Conservation (phyloP, 2,797 vertebrate species). For the Sebastes alutus region DNA sequence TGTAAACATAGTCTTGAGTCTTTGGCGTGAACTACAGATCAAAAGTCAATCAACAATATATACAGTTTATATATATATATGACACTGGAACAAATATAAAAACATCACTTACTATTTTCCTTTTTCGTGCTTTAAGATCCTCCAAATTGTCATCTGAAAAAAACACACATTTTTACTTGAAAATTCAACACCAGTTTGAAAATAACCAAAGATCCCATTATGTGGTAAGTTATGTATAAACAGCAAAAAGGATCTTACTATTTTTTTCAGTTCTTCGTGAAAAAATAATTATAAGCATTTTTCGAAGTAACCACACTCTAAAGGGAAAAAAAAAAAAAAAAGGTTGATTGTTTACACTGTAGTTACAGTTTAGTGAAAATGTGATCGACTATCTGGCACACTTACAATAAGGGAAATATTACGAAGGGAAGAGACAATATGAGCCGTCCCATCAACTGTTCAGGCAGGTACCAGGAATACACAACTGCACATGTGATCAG, state of each 20-base stretch:
- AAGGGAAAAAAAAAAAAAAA: constrained; percentile 36
- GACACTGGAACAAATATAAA: not conserved
- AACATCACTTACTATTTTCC: constrained; percentile 93
- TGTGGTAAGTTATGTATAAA: not conserved
- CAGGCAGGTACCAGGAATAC: constrained; percentile 95
- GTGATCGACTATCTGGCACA: constrained; percentile 46
- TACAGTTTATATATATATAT: not conserved
- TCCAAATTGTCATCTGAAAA: constrained; percentile 93
- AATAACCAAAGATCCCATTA: not conserved
- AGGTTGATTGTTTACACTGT: not conserved
- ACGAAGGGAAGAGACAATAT: constrained; percentile 90
- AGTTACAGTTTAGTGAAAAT: not conserved
- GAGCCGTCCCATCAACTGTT: constrained; percentile 88
- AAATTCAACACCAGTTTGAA: not conserved
- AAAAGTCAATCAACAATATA: not conserved
- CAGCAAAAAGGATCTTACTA: constrained; percentile 82
- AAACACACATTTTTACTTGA: not conserved
- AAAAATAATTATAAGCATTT: constrained; percentile 91
- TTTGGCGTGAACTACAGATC: not conserved
- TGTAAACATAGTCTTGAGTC: too few species aligned
- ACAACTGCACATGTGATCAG: constrained; percentile 88
- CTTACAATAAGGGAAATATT: constrained; percentile 95
- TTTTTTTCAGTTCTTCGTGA: constrained; percentile 93
- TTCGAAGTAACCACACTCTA: constrained; percentile 94
- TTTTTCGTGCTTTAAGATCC: constrained; percentile 92